Conservation (phyloP, 1,140 invertebrate species). For the Venturia canescens region DNA sequence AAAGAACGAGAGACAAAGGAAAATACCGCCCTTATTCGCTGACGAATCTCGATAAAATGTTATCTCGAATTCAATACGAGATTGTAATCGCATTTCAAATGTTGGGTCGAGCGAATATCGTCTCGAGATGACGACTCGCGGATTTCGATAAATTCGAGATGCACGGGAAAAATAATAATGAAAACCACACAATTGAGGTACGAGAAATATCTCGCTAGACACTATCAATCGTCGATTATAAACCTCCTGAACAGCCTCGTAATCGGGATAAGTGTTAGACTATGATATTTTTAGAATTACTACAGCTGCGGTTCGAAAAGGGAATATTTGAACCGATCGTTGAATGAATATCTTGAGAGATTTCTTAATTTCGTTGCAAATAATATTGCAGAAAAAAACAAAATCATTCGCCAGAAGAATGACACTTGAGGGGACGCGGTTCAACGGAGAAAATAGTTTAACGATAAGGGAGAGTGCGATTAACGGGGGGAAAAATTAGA, state of each 20-base stretch:
- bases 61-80: too few species aligned
- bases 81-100: too few species aligned
- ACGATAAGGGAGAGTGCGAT: not conserved
- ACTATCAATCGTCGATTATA: not conserved
- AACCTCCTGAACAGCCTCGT: conserved; percentile 25
- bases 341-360: not conserved
- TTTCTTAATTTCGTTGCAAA: not conserved
- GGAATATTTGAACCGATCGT: not conserved
- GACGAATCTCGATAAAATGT: too few species aligned
- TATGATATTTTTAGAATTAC: conserved; percentile 41
- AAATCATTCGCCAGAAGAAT: not conserved
- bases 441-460: conserved; percentile 1
- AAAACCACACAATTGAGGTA: too few species aligned
- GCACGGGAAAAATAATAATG: too few species aligned
- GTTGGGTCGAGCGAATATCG: too few species aligned
- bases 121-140: too few species aligned
- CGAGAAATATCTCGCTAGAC: too few species aligned
- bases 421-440: not conserved
- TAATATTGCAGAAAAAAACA: conserved; percentile 8
- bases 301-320: conserved; percentile 20
- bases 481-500: conserved; percentile 31
- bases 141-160: too few species aligned
- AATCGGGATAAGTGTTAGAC: conserved; percentile 46
- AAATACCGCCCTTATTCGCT: too few species aligned
- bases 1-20: too few species aligned